These are phyloP conservation scores for Microcebus griseorufus DNA, from an alignment of 2,113 vertebrate genomes.

Conservation along the genomic window DNA sequence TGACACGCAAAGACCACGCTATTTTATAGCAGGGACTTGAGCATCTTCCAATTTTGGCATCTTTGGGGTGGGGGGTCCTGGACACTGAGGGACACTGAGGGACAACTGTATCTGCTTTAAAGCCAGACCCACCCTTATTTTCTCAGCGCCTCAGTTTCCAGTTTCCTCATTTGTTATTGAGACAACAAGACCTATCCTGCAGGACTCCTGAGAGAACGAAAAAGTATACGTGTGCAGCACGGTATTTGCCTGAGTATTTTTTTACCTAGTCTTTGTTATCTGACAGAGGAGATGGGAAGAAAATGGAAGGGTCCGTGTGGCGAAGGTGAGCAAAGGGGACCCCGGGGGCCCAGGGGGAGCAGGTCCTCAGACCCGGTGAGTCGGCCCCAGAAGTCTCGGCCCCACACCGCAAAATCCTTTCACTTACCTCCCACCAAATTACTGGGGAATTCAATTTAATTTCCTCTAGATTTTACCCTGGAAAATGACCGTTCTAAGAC, in stretches of 20 bases:
- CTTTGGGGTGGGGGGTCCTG: not conserved
- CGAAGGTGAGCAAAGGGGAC: not conserved
- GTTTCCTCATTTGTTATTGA: too few species aligned
- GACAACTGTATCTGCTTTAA: not conserved
- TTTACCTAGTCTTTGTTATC: not conserved
- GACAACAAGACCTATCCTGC: not conserved
- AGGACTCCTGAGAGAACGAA: not conserved
- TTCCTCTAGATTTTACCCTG: not conserved
- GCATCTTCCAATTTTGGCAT: not conserved
- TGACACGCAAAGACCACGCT: not conserved
- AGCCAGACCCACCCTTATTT: not conserved
- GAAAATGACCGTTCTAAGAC: not conserved
- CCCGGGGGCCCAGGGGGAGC: rapidly evolving
- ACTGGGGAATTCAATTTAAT: not conserved
- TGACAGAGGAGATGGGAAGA: not conserved
- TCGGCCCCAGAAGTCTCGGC: not conserved
- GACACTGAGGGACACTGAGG: not conserved
- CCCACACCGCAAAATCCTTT: not conserved
- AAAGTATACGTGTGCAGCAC: too few species aligned
- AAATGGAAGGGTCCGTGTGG: not conserved
- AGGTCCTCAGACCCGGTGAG: not conserved
- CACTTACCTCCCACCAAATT: not conserved
- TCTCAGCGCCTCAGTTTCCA: not conserved
- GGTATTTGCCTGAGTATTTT: not conserved
- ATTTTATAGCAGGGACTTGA: not conserved